Evolutionary conservation across 2,113 vertebrate genomes (phyloP).

Genomic region (Alces alces): DNA sequence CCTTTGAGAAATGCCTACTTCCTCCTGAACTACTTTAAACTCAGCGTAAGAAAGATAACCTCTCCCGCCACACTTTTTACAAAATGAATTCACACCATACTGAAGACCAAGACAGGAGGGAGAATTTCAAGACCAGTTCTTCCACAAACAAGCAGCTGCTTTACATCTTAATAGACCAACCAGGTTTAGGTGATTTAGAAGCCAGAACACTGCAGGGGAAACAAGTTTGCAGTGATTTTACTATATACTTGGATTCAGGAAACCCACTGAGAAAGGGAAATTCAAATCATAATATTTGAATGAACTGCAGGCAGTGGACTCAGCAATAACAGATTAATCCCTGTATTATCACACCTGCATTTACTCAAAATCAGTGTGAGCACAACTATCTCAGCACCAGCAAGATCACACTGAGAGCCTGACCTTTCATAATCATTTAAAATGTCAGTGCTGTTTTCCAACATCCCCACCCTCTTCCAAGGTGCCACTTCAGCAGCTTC

Average conservation of each 20-base stretch:
- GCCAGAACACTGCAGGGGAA: not conserved
- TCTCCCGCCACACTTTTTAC: not conserved
- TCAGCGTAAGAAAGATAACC: not conserved
- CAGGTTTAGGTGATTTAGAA: not conserved
- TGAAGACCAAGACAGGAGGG: not conserved
- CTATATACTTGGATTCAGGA: not conserved
- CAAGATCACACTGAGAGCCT: not conserved
- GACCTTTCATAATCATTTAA: not conserved
- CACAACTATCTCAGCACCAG: not conserved
- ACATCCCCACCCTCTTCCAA: not conserved
- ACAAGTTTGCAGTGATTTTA: not conserved
- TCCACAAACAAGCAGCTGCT: not conserved
- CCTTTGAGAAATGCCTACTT: not conserved
- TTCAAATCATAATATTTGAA: not conserved
- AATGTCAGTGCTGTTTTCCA: not conserved
- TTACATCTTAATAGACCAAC: not conserved
- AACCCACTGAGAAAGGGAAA: not conserved
- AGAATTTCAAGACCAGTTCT: not conserved
- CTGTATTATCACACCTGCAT: not conserved
- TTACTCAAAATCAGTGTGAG: not conserved
- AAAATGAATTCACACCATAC: not conserved
- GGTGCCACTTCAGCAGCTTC: conserved; percentile 50
- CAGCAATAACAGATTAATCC: not conserved
- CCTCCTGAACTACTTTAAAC: not conserved
- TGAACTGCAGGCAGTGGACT: not conserved